Evolutionary conservation across 2,888 invertebrate species (phyloP).

Genomic region (Pseudococcus viburni): DNA sequence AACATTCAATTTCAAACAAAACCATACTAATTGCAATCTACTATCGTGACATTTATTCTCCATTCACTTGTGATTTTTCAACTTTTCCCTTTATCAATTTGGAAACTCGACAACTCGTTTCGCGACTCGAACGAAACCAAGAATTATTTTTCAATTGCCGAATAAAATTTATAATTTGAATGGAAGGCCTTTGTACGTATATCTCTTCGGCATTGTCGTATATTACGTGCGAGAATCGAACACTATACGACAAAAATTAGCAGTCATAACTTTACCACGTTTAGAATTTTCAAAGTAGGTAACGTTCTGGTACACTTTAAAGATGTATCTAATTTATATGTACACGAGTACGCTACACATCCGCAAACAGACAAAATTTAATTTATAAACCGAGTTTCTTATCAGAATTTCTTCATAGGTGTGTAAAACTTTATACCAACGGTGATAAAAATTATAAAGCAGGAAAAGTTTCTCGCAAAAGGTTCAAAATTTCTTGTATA

Average conservation of each 20-base stretch:
- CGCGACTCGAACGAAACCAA: too few species aligned
- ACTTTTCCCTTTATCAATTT: too few species aligned
- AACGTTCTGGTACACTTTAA: neutral
- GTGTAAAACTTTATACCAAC: neutral
- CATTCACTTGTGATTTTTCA: too few species aligned
- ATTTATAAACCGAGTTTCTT: constrained; percentile 25
- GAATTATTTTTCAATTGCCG: too few species aligned
- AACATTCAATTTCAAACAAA: too few species aligned
- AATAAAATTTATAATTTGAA: too few species aligned
- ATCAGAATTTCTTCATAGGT: neutral
- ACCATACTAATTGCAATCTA: too few species aligned
- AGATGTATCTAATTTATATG: constrained; percentile 2
- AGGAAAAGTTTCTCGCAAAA: neutral
- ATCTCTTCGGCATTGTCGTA: too few species aligned
- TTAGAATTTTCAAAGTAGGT: neutral
- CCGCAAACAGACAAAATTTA: constrained; percentile 28
- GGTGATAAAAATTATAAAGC: constrained; percentile 28
- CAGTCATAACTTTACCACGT: neutral
- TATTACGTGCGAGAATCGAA: neutral
- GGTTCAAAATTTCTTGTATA: neutral
- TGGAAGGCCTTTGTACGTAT: too few species aligned
- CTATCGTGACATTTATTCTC: too few species aligned
- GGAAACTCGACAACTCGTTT: too few species aligned
- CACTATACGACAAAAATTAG: neutral
- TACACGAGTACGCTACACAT: constrained; percentile 9